Percentiles rank a stretch among this genome's conserved stretches.
phyloP scores from a whole-genome alignment of 1,140 invertebrate genomes.

The Tetranychus urticae region DNA sequence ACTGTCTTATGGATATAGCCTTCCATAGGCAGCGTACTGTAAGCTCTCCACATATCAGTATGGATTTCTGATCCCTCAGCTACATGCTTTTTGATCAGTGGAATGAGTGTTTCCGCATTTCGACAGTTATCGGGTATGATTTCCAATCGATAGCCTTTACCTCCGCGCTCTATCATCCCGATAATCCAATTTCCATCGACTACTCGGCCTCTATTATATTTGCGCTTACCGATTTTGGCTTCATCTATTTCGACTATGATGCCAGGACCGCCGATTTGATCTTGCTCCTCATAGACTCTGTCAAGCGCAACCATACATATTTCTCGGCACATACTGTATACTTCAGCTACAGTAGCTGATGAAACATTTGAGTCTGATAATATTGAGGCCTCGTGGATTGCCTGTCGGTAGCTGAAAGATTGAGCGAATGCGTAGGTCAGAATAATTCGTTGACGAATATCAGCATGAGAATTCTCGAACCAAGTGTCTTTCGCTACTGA shows the following conservation, averaged over 20 bases:
- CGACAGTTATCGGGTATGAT: background rate
- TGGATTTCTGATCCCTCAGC: background rate
- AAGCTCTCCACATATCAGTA: constrained; percentile 8
- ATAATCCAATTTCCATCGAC: constrained; percentile 8
- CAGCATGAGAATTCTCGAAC: too few species aligned
- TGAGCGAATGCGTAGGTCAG: too few species aligned
- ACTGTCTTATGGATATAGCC: background rate
- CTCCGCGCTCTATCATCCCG: background rate
- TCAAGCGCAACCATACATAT: too few species aligned
- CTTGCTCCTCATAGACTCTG: background rate
- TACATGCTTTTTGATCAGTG: constrained; percentile 5
- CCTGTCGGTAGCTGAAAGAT: too few species aligned
- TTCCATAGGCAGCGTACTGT: background rate
- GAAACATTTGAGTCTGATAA: too few species aligned
- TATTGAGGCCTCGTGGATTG: too few species aligned
- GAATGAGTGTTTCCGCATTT: constrained; percentile 2
- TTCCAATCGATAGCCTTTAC: background rate
- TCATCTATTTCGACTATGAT: constrained; percentile 7
- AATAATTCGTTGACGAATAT: too few species aligned
- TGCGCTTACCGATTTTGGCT: constrained; percentile 9
- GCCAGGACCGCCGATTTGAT: constrained; percentile 4
- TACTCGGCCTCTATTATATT: constrained; percentile 8
- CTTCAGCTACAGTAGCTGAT: too few species aligned
- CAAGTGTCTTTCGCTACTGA: too few species aligned
- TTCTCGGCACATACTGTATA: too few species aligned